These are phyloP conservation scores for Papilio glaucus DNA, from an alignment of 1,140 invertebrate species.

Conservation along the genomic window DNA sequence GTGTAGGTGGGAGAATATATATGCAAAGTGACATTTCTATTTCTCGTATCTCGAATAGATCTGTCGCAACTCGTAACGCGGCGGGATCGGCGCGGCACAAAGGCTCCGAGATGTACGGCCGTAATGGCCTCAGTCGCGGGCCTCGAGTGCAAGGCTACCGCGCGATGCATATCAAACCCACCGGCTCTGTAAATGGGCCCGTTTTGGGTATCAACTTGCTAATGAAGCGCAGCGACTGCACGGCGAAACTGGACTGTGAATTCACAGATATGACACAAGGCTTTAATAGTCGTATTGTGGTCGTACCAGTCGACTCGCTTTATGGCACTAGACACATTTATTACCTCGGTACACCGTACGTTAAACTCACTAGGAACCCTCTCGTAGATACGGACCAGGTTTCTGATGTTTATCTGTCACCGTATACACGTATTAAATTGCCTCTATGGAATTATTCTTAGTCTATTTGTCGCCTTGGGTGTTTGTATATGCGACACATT, in stretches of 20 bases:
- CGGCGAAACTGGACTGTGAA: constrained; percentile 68
- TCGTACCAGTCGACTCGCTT: constrained; percentile 56
- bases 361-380: constrained; percentile 12
- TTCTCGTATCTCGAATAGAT: constrained; percentile 74
- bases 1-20: constrained; percentile 55
- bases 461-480: constrained; percentile 12
- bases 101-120: constrained; percentile 74
- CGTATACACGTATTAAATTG: constrained; percentile 25
- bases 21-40: constrained; percentile 81
- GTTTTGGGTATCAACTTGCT: constrained; percentile 80
- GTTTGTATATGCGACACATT: constrained; percentile 14
- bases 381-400: constrained; percentile 24
- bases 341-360: constrained; percentile 28
- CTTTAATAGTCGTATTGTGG: constrained; percentile 64
- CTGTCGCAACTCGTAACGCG: constrained; percentile 72
- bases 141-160: constrained; percentile 64
- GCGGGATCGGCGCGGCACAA: constrained; percentile 72
- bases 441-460: constrained; percentile 20
- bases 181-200: constrained; percentile 73
- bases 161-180: constrained; percentile 76
- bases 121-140: constrained; percentile 64
- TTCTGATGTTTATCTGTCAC: constrained; percentile 22
- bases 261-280: constrained; percentile 63
- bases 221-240: constrained; percentile 69
- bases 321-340: constrained; percentile 53